phyloP scores from a whole-genome alignment of 2,888 invertebrate genomes.

The Nudaria mundana region DNA sequence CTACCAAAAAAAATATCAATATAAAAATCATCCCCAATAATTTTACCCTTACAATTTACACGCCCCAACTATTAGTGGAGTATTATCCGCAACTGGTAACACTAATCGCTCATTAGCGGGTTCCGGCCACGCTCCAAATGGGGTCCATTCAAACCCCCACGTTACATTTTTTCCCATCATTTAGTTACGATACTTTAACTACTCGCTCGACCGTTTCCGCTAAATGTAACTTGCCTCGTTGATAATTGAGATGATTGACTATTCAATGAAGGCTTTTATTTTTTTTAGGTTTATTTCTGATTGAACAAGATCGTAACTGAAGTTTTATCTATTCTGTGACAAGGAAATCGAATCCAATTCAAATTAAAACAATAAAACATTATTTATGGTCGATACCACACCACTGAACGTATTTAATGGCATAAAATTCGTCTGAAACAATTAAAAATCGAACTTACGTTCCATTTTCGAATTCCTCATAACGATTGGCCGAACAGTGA shows the following conservation, averaged over 20 bases:
- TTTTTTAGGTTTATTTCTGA: neutral
- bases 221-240: constrained; percentile 5
- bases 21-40: constrained; percentile 31
- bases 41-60: constrained; percentile 42
- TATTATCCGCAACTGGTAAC: constrained; percentile 76
- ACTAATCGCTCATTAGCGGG: constrained; percentile 77
- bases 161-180: constrained; percentile 31
- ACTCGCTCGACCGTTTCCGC: constrained; percentile 13
- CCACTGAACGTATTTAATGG: constrained; percentile 47
- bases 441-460: constrained; percentile 73
- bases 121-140: constrained; percentile 56
- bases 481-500: constrained; percentile 68
- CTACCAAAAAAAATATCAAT: constrained; percentile 33
- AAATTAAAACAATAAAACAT: constrained; percentile 49
- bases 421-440: constrained; percentile 62
- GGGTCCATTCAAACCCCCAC: constrained; percentile 30
- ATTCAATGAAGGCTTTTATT: neutral
- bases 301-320: neutral
- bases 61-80: constrained; percentile 70
- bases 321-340: neutral
- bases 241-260: constrained; percentile 1
- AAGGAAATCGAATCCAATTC: constrained; percentile 25
- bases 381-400: constrained; percentile 47
- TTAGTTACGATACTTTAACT: constrained; percentile 20
- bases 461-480: constrained; percentile 67